These are phyloP conservation scores for Strongylocentrotus purpuratus DNA, from an alignment of 35 echinoderm and acorn worm species.

Conservation along the genomic window DNA sequence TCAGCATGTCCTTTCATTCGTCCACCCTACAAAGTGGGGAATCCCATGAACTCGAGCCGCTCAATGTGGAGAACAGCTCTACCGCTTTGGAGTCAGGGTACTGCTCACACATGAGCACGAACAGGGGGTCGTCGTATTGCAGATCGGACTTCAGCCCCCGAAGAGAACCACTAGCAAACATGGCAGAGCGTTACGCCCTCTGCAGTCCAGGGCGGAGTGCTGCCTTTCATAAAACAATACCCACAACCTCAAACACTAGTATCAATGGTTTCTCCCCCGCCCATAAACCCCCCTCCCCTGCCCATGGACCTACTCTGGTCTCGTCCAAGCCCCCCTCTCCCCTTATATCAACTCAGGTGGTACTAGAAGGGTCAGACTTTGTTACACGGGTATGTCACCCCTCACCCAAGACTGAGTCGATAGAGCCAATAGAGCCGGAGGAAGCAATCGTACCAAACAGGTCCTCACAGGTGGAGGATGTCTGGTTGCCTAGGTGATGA, in stretches of 20 bases:
- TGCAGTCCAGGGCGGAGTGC: neutral
- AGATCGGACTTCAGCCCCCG: constrained; percentile 45
- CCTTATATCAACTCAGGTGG: constrained; percentile 5
- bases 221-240: constrained; percentile 10
- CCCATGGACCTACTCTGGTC: neutral
- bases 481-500: constrained; percentile 49
- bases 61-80: constrained; percentile 30
- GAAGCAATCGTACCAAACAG: constrained; percentile 27
- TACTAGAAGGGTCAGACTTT: constrained; percentile 15
- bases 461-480: constrained; percentile 22
- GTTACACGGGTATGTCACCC: constrained; percentile 31
- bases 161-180: constrained; percentile 11
- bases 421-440: constrained; percentile 22
- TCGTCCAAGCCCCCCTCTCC: constrained; percentile 2
- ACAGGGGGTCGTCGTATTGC: neutral
- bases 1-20: constrained; percentile 67
- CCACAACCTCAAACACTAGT: neutral
- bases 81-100: constrained; percentile 18
- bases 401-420: neutral
- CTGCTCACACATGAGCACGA: constrained; percentile 30
- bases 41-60: constrained; percentile 69
- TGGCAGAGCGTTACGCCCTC: neutral
- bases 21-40: constrained; percentile 68
- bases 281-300: neutral
- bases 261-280: neutral